Percentiles rank a stretch among this genome's conserved stretches.
These are phyloP conservation scores for Yponomeuta evonymella DNA, from an alignment of 2,888 invertebrate species.

Conservation along the genomic window DNA sequence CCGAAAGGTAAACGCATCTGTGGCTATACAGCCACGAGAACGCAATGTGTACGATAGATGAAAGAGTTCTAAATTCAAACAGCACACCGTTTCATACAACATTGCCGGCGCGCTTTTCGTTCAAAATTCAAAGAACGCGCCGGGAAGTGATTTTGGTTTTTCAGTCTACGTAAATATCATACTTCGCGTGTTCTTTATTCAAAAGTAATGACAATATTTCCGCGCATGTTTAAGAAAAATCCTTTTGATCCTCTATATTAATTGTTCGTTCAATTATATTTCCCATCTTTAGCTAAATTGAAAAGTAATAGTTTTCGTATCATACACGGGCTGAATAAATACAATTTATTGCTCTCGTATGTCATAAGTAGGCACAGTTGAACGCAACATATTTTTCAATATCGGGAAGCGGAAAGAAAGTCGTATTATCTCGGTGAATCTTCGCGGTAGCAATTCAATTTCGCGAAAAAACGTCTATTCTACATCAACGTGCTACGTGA, in stretches of 20 bases:
- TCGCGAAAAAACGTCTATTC: background rate
- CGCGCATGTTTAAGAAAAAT: no score
- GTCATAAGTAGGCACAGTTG: background rate
- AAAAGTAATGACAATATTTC: no score
- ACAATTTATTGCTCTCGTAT: background rate
- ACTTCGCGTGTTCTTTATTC: no score
- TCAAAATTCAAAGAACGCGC: no score
- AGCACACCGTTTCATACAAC: no score
- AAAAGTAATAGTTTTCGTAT: background rate
- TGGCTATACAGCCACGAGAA: no score
- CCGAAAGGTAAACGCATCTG: no score
- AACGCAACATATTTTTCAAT: conserved; percentile 15
- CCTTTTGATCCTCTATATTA: background rate
- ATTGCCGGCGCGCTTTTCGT: no score
- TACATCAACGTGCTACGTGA: background rate
- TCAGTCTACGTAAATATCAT: no score
- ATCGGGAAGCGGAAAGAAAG: background rate
- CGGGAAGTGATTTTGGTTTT: no score
- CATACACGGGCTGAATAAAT: background rate
- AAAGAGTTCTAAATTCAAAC: no score
- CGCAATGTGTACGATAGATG: no score
- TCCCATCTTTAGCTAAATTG: background rate
- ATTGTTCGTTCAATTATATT: background rate
- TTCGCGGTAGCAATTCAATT: conserved; percentile 15
- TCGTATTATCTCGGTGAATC: conserved; percentile 11